These are phyloP conservation scores for Halichondria panicea DNA, from an alignment of 37 sponge, comb jelly and placozoan species.

Conservation along the genomic window DNA sequence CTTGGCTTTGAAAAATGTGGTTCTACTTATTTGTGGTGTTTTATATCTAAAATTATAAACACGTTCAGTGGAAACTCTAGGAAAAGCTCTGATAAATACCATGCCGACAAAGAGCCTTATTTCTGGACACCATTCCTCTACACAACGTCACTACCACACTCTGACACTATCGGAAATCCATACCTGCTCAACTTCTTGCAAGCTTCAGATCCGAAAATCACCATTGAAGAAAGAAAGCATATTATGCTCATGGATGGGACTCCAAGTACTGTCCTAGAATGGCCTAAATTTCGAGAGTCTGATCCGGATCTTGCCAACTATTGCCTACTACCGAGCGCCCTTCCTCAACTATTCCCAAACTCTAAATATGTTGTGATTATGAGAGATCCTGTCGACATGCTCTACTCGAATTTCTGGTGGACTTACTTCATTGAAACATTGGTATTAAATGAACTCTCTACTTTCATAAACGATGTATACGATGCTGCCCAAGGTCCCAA, in stretches of 20 bases:
- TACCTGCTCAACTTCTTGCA: conserved; percentile 8
- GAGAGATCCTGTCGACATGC: conserved; percentile 37
- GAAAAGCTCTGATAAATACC: too few species aligned
- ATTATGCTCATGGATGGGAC: conserved; percentile 14
- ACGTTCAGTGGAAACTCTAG: not conserved
- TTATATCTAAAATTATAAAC: not conserved
- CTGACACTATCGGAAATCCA: not conserved
- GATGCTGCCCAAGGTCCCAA: conserved; percentile 41
- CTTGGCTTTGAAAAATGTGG: conserved; percentile 61
- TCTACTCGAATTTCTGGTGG: conserved; percentile 51
- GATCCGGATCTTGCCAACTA: conserved; percentile 19
- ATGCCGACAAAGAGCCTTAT: conserved; percentile 37
- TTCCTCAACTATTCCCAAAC: conserved; percentile 33
- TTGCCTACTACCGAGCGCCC: conserved; percentile 26
- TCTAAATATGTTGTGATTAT: conserved; percentile 52
- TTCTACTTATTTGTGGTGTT: conserved; percentile 33
- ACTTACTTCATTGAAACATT: not conserved
- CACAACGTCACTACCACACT: not conserved
- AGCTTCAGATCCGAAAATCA: not conserved
- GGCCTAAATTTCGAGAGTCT: conserved; percentile 6
- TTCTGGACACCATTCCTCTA: conserved; percentile 16
- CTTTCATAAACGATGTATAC: too few species aligned
- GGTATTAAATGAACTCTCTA: not conserved
- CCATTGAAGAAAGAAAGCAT: not conserved
- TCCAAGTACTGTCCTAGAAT: conserved; percentile 21